Evolutionary conservation across 1,140 invertebrate genomes (phyloP).

Genomic region (Scaptomyza hsui): DNA sequence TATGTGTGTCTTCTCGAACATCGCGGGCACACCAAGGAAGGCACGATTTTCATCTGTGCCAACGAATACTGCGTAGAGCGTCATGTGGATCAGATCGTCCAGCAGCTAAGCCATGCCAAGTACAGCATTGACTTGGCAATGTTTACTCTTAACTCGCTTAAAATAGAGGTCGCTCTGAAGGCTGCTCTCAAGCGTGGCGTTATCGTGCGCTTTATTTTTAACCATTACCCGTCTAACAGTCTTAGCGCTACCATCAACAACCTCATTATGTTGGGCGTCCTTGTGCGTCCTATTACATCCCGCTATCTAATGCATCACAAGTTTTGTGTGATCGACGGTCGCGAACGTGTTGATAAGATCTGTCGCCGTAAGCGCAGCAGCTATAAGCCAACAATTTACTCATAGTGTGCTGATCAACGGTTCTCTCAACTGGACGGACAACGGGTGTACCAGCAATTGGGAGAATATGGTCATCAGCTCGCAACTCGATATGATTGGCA

Average conservation of each 20-base stretch:
- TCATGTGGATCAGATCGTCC: neutral
- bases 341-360: neutral
- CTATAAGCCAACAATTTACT: neutral
- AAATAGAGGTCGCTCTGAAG: neutral
- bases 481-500: neutral
- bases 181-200: neutral
- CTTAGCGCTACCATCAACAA: neutral
- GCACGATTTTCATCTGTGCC: neutral
- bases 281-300: neutral
- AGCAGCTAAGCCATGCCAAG: neutral
- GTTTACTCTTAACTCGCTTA: neutral
- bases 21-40: neutral
- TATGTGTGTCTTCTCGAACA: neutral
- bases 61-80: neutral
- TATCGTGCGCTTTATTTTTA: neutral
- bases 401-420: neutral
- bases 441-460: neutral
- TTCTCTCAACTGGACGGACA: neutral
- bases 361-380: neutral
- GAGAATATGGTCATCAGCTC: neutral
- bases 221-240: neutral
- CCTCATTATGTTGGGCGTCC: neutral
- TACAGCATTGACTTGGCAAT: neutral
- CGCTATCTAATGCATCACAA: neutral
- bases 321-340: neutral